Conservation (phyloP, 2,113 vertebrate species). For the Sebastes fasciatus region DNA sequence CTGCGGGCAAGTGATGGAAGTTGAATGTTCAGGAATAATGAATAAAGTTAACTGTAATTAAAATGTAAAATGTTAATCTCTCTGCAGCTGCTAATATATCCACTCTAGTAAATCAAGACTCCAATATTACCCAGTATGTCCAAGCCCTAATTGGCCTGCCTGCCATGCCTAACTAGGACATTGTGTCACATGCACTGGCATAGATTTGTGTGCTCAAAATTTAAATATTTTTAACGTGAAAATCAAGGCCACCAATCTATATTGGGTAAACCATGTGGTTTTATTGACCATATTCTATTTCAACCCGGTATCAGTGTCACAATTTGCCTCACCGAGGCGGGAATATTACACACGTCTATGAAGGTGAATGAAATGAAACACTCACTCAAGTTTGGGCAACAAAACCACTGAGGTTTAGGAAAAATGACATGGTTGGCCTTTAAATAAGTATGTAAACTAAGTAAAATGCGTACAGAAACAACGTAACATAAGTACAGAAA, state of each 20-base stretch:
- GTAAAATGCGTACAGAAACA: too few relatives aligned
- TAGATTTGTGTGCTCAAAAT: conserved; percentile 10
- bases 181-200: conserved; percentile 11
- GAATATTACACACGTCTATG: too few relatives aligned
- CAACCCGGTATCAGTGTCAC: too few relatives aligned
- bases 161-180: conserved; percentile 18
- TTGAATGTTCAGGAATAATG: neutral
- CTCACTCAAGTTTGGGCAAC: too few relatives aligned
- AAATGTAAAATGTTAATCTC: conserved; percentile 12
- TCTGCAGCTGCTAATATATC: neutral
- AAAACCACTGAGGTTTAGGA: too few relatives aligned
- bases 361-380: too few relatives aligned
- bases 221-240: neutral
- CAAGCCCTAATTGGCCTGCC: neutral
- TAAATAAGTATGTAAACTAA: too few relatives aligned
- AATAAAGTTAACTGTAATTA: neutral
- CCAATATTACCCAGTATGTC: neutral
- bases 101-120: conserved; percentile 5
- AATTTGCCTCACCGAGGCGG: too few relatives aligned
- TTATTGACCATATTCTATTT: neutral
- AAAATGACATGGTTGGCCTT: too few relatives aligned
- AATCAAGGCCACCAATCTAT: conserved; percentile 1
- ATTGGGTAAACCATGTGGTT: neutral
- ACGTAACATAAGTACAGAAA: too few relatives aligned
- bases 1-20: conserved; percentile 5